Percentiles rank a stretch among this genome's conserved stretches.
These are phyloP conservation scores for Struthio camelus DNA, from an alignment of 2,113 vertebrate species.

Conservation along the genomic window DNA sequence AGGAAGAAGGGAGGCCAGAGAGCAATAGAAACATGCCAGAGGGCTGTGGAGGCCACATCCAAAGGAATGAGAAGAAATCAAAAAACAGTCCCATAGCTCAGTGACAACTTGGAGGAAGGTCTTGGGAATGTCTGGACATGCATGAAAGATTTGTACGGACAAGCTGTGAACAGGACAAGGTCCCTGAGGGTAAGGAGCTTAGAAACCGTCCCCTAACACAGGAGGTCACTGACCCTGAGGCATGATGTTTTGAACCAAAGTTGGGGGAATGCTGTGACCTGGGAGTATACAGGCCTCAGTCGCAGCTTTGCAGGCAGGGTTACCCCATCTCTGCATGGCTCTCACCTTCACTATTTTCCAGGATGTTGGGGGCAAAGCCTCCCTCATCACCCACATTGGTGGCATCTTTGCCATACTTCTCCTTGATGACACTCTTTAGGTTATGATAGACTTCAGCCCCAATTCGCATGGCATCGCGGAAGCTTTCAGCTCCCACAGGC, in stretches of 20 bases:
- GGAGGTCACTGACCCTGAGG: neutral
- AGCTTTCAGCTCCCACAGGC: conserved; percentile 91
- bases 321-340: neutral
- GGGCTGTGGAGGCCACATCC: neutral
- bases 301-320: neutral
- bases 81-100: neutral
- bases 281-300: neutral
- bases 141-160: neutral
- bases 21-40: fast-evolving
- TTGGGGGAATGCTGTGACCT: neutral
- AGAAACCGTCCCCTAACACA: neutral
- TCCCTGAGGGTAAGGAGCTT: neutral
- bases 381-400: conserved; percentile 93
- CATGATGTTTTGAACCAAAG: neutral
- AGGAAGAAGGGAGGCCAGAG: neutral
- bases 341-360: conserved; percentile 94
- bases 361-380: conserved; percentile 91
- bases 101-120: neutral
- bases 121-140: neutral
- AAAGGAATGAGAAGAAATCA: neutral
- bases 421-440: conserved; percentile 89
- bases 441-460: conserved; percentile 94
- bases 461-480: conserved; percentile 88
- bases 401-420: conserved; percentile 92
- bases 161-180: neutral